Conservation (phyloP, 2,888 invertebrate genomes). For the Crepidodera aurea region DNA sequence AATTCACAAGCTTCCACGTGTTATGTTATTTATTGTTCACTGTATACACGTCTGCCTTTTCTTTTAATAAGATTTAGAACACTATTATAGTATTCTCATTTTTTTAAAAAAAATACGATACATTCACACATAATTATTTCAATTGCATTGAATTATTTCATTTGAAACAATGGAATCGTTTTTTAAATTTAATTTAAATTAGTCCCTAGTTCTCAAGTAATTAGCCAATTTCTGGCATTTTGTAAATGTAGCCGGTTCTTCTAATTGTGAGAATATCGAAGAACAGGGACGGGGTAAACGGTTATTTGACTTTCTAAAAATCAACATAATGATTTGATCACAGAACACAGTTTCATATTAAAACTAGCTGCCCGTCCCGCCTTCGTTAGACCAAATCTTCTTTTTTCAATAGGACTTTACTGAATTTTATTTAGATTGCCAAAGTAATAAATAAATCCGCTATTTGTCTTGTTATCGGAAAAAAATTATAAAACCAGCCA, state of each 20-base stretch:
- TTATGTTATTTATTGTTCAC: background rate
- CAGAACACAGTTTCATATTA: too few relatives aligned
- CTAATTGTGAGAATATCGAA: slow-evolving; percentile 16
- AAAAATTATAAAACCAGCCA: too few relatives aligned
- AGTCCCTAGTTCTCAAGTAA: slow-evolving; percentile 13
- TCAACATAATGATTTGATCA: too few relatives aligned
- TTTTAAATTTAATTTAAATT: slow-evolving; percentile 20
- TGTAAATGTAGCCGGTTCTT: slow-evolving; percentile 1
- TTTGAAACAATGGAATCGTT: slow-evolving; percentile 21
- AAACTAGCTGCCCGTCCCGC: too few relatives aligned
- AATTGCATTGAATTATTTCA: slow-evolving; percentile 4
- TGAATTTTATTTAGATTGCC: too few relatives aligned
- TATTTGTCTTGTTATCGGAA: too few relatives aligned
- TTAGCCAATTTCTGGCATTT: slow-evolving; percentile 23
- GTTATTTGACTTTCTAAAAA: background rate
- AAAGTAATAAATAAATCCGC: too few relatives aligned
- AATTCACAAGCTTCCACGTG: background rate
- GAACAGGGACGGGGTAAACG: background rate
- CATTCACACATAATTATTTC: slow-evolving; percentile 18
- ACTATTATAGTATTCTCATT: background rate
- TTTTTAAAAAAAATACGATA: background rate
- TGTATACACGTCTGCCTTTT: background rate
- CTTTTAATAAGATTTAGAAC: background rate
- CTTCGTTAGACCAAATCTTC: too few relatives aligned
- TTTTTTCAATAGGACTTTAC: too few relatives aligned